A percentile compares a stretch with the other conserved stretches of the same genome.
phyloP scores from a whole-genome alignment of 92 coral and sea anemone genomes.

The Desmophyllum pertusum region DNA sequence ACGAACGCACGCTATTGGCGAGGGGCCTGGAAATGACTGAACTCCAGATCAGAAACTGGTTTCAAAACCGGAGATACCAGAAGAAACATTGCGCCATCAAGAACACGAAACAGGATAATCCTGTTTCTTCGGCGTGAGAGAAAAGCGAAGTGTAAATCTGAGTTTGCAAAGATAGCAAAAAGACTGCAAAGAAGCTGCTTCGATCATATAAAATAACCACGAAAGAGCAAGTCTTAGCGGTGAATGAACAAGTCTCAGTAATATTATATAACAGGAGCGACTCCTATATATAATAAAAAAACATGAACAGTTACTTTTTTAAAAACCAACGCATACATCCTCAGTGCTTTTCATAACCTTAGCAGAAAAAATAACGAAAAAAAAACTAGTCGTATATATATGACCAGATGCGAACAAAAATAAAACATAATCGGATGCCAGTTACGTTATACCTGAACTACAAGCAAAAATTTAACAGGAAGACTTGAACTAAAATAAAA shows the following conservation, averaged over 20 bases:
- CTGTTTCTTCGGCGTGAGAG: neutral
- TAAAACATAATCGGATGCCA: neutral
- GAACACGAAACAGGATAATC: conserved; percentile 6
- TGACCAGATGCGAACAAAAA: neutral
- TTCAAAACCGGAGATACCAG: conserved; percentile 85
- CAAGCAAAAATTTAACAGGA: neutral
- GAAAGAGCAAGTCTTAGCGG: neutral
- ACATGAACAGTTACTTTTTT: too few species aligned
- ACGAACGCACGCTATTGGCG: conserved; percentile 83
- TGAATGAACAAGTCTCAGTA: neutral
- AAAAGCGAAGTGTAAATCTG: conserved; percentile 3
- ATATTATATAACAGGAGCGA: too few species aligned
- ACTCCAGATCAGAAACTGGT: conserved; percentile 90
- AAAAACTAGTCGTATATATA: too few species aligned
- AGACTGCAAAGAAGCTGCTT: neutral
- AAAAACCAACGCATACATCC: too few species aligned
- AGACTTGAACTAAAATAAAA: neutral
- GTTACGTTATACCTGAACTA: neutral
- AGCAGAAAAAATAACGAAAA: too few species aligned
- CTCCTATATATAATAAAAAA: too few species aligned
- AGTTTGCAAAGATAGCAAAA: neutral
- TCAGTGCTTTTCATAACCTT: too few species aligned
- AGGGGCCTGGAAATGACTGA: conserved; percentile 94
- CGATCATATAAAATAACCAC: neutral
- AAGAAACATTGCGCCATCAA: conserved; percentile 65